Percentiles rank a stretch among this genome's conserved stretches.
Evolutionary conservation across 2,113 vertebrate species (phyloP).

Genomic region (Pachypanchax playfairii): DNA sequence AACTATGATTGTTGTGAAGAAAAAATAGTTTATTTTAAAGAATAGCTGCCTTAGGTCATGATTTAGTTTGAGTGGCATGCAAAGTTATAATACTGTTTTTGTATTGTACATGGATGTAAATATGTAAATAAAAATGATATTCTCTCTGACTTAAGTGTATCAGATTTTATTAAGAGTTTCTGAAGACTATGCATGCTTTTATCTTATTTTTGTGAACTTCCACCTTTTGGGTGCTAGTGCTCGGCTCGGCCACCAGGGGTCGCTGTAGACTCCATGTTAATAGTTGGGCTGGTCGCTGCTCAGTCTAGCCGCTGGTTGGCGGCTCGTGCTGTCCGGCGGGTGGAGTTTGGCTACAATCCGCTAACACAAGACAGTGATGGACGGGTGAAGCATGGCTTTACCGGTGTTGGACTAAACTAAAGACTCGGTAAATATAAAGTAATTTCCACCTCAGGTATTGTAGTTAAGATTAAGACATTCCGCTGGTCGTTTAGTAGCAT

Average conservation of each 20-base stretch:
- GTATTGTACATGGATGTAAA: conserved; percentile 63
- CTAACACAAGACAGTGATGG: conserved; percentile 62
- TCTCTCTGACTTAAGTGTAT: too few relatives aligned
- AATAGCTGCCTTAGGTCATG: conserved; percentile 5
- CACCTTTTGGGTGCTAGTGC: too few relatives aligned
- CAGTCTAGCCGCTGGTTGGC: background rate
- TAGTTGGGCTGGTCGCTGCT: background rate
- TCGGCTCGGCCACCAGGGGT: conserved; percentile 34
- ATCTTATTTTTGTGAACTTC: too few relatives aligned
- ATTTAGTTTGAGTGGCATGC: conserved; percentile 28
- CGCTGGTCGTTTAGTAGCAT: background rate
- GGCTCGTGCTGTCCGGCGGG: conserved; percentile 42
- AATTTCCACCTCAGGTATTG: background rate
- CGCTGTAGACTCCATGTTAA: background rate
- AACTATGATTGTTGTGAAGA: background rate
- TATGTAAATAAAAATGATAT: conserved; percentile 66
- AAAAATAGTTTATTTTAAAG: conserved; percentile 1
- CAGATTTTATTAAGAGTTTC: too few relatives aligned
- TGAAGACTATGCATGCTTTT: background rate
- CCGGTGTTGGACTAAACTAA: conserved; percentile 7
- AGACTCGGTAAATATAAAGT: conserved; percentile 26
- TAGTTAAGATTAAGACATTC: background rate
- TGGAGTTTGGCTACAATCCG: conserved; percentile 53
- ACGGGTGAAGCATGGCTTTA: background rate
- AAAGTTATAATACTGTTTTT: conserved; percentile 33